Evolutionary conservation across 1,140 invertebrate species (phyloP).

Genomic region (Vanessa atalanta): DNA sequence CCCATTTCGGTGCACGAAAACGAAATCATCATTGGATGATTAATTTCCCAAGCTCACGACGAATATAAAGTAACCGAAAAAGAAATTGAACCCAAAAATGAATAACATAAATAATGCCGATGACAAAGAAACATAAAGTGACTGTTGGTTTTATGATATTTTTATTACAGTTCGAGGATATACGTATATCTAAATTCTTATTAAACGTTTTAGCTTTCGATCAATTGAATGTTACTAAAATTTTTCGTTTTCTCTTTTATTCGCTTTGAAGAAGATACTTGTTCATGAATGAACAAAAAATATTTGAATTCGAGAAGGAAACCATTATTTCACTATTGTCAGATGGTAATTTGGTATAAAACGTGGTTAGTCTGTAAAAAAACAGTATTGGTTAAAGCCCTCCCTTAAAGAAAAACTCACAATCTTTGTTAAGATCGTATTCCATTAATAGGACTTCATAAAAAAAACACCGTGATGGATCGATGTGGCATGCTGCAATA

Average conservation of each 20-base stretch:
- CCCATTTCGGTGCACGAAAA: constrained; percentile 48
- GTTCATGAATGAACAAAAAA: not conserved
- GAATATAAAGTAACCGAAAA: constrained; percentile 34
- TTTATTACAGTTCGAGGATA: constrained; percentile 30
- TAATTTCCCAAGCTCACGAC: constrained; percentile 39
- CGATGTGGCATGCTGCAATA: too few relatives aligned
- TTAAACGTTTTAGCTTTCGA: constrained; percentile 44
- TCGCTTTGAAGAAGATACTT: constrained; percentile 1
- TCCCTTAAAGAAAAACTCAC: too few relatives aligned
- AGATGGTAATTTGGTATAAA: too few relatives aligned
- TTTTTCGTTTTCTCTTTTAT: constrained; percentile 5
- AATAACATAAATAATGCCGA: constrained; percentile 20
- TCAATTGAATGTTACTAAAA: constrained; percentile 36
- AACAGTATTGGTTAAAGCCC: too few relatives aligned
- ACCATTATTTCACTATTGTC: too few relatives aligned
- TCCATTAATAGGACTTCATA: too few relatives aligned
- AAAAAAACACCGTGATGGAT: too few relatives aligned
- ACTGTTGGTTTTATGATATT: constrained; percentile 39
- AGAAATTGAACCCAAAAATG: constrained; percentile 27
- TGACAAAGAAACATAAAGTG: constrained; percentile 38
- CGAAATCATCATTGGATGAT: constrained; percentile 54
- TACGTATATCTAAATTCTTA: constrained; percentile 42
- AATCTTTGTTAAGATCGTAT: too few relatives aligned
- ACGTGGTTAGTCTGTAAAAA: too few relatives aligned
- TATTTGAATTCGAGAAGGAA: too few relatives aligned